Percentiles rank a stretch among this genome's conserved stretches.
Evolutionary conservation across 2,888 invertebrate species (phyloP).

Genomic region (Lepidocyrtoides sp.): DNA sequence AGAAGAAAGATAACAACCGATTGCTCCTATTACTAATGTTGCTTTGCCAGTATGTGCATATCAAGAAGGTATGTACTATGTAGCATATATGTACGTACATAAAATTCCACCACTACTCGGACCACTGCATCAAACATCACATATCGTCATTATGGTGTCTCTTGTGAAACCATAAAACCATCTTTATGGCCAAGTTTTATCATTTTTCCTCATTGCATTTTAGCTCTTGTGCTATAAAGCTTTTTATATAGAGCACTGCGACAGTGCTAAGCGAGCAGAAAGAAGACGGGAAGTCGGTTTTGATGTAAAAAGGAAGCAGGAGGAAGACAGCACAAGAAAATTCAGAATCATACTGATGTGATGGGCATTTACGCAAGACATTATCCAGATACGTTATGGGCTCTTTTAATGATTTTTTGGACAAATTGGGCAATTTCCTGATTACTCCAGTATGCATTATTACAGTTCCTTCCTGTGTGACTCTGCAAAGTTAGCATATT

Average conservation of each 20-base stretch:
- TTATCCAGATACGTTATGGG: constrained; percentile 71
- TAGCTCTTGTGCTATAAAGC: constrained; percentile 3
- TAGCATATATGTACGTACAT: no score
- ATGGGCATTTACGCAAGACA: constrained; percentile 56
- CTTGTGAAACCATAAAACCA: constrained; percentile 74
- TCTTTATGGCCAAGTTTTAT: constrained; percentile 69
- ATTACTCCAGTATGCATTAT: constrained; percentile 71
- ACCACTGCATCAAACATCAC: constrained; percentile 47
- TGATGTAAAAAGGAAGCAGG: not conserved
- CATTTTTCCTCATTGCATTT: constrained; percentile 62
- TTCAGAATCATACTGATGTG: constrained; percentile 65
- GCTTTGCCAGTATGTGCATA: not conserved
- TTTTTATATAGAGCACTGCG: not conserved
- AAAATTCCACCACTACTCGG: not conserved
- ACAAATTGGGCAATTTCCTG: constrained; percentile 77
- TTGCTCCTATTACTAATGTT: not conserved
- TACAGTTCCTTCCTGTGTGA: constrained; percentile 32
- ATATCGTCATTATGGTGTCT: constrained; percentile 73
- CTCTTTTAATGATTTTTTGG: constrained; percentile 72
- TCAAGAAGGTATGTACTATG: no score
- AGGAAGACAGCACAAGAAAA: constrained; percentile 21
- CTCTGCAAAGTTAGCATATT: not conserved
- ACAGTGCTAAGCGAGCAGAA: not conserved
- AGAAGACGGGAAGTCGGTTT: not conserved
- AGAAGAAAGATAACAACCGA: not conserved